phyloP scores from a whole-genome alignment of 1,140 invertebrate genomes.

The Drosophila subobscura region DNA sequence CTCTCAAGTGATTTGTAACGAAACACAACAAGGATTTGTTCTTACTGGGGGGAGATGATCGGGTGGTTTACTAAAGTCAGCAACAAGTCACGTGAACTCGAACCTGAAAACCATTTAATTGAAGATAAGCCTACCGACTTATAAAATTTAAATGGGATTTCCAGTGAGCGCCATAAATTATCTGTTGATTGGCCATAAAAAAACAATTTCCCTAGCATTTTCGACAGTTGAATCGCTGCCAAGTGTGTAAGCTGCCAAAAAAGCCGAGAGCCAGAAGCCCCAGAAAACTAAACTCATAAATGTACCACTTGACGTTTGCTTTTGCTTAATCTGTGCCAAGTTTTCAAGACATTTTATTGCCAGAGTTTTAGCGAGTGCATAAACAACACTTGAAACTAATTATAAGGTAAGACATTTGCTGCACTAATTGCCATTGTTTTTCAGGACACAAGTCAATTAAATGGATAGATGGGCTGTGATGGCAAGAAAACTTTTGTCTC shows the following conservation, averaged over 20 bases:
- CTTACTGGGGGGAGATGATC: constrained; percentile 24
- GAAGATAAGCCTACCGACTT: constrained; percentile 22
- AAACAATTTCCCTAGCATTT: constrained; percentile 53
- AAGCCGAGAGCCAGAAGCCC: constrained; percentile 24
- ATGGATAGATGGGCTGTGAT: constrained; percentile 7
- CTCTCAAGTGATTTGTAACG: constrained; percentile 66
- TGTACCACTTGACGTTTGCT: constrained; percentile 41
- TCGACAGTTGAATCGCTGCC: constrained; percentile 43
- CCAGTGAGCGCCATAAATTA: constrained; percentile 41
- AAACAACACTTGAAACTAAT: constrained; percentile 51
- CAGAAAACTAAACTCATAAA: constrained; percentile 39
- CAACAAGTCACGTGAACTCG: constrained; percentile 30
- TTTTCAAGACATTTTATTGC: constrained; percentile 17
- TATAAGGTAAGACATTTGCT: constrained; percentile 34
- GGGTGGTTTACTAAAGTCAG: constrained; percentile 6
- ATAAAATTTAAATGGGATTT: constrained; percentile 29
- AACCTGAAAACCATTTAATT: constrained; percentile 34
- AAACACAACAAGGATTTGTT: constrained; percentile 24
- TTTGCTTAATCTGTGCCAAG: constrained; percentile 34
- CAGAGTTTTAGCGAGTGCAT: constrained; percentile 27
- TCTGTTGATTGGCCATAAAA: constrained; percentile 40
- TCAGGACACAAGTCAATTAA: constrained; percentile 18
- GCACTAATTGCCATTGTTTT: constrained; percentile 12
- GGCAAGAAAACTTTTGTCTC: constrained; percentile 20
- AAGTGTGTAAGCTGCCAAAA: constrained; percentile 52